Percentiles rank a stretch among this genome's conserved stretches.
Evolutionary conservation across 2,113 vertebrate genomes (phyloP).

Genomic region (Pedetes capensis): DNA sequence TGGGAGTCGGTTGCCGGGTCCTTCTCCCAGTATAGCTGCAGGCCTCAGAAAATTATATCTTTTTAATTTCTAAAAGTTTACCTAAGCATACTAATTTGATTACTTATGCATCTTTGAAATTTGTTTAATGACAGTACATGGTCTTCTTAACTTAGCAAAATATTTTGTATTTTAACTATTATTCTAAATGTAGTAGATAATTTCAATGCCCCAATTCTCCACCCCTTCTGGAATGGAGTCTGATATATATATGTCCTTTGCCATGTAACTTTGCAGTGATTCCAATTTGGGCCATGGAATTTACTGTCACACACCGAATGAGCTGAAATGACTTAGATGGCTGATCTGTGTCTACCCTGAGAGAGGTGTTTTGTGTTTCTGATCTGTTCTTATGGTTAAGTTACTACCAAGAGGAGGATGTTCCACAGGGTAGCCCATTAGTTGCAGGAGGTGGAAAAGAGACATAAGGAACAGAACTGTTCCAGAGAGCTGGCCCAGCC

Average conservation of each 20-base stretch:
- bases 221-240: neutral
- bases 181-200: neutral
- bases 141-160: neutral
- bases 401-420: neutral
- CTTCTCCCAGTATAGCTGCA: no score
- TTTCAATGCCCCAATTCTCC: neutral
- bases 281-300: neutral
- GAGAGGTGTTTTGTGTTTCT: neutral
- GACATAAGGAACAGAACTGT: neutral
- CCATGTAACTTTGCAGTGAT: neutral
- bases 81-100: neutral
- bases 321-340: neutral
- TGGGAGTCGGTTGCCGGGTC: no score
- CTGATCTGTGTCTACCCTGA: neutral
- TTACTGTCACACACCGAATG: neutral
- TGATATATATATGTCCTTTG: neutral
- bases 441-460: neutral
- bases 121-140: neutral
- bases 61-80: neutral
- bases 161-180: neutral
- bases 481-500: neutral
- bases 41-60: no score
- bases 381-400: neutral
- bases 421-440: neutral
- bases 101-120: neutral